Evolutionary conservation across 2,113 vertebrate genomes (phyloP).

Genomic region (Suncus etruscus): DNA sequence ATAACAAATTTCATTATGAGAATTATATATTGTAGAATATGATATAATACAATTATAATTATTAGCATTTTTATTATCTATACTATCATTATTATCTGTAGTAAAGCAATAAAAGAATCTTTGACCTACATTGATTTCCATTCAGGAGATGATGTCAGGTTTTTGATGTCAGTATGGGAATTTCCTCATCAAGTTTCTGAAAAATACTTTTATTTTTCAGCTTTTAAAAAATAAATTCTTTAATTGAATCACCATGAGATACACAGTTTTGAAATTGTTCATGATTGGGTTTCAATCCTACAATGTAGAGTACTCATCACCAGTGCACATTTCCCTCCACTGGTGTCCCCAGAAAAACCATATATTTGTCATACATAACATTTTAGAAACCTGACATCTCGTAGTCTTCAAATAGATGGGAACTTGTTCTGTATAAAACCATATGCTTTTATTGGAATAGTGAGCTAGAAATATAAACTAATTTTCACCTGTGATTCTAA

Average conservation of each 20-base stretch:
- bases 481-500: slow-evolving; percentile 11
- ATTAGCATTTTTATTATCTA: neutral
- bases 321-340: no score
- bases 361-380: no score
- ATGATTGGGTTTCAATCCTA: no score
- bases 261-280: no score
- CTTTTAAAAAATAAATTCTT: no score
- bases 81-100: neutral
- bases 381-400: no score
- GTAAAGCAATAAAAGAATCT: neutral
- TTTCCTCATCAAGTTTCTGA: slow-evolving; percentile 50
- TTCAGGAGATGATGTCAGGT: neutral
- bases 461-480: slow-evolving; percentile 20
- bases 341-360: no score
- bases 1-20: neutral
- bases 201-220: neutral
- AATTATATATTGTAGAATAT: neutral
- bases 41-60: neutral
- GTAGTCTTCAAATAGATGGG: slow-evolving; percentile 23
- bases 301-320: no score
- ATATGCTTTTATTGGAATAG: slow-evolving; percentile 40
- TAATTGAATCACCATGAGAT: no score
- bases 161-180: slow-evolving; percentile 46
- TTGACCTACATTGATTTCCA: neutral
- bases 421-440: slow-evolving; percentile 24